Conservation (phyloP, 2,113 vertebrate species). For the Cyanoliseus patagonus region DNA sequence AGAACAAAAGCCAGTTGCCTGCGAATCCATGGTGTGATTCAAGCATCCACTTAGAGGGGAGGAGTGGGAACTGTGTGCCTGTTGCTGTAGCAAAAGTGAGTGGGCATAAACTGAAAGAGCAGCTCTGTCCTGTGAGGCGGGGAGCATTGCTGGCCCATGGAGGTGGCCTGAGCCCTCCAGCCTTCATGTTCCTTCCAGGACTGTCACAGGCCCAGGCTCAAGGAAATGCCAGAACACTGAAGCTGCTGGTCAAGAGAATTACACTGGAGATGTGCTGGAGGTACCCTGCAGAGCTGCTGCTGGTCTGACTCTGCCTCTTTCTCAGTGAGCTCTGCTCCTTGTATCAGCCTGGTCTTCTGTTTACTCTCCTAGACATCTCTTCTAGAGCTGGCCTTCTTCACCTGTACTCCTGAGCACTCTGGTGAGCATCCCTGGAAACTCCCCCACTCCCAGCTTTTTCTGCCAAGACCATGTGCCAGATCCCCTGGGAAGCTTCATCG, state of each 20-base stretch:
- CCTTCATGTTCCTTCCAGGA: background rate
- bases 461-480: background rate
- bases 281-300: background rate
- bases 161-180: background rate
- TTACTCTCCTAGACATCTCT: background rate
- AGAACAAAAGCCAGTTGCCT: conserved; percentile 66
- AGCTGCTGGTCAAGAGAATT: accelerated
- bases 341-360: background rate
- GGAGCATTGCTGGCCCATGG: background rate
- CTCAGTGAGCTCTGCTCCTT: background rate
- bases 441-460: background rate
- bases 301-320: background rate
- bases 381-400: background rate
- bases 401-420: background rate
- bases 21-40: conserved; percentile 29
- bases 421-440: background rate
- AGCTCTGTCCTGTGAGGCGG: background rate
- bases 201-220: accelerated
- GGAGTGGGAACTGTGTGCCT: background rate
- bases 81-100: conserved; percentile 39
- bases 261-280: accelerated
- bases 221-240: accelerated
- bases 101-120: background rate
- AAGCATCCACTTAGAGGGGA: conserved; percentile 19
- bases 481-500: background rate